Evolutionary conservation across 1,140 invertebrate species (phyloP).

Genomic region (Sitodiplosis mosellana): DNA sequence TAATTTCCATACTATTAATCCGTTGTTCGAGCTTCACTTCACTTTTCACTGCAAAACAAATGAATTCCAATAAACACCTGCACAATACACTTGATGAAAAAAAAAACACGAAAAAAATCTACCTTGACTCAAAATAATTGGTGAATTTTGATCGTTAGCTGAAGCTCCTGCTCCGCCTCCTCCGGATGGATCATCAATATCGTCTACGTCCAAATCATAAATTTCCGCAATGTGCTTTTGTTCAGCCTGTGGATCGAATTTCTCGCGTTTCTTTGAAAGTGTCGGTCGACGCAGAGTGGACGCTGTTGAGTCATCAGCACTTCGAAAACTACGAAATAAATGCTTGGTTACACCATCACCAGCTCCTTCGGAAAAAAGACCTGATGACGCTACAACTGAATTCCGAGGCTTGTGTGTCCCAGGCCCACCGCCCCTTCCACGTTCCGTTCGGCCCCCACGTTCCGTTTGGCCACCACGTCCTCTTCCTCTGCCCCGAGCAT

Average conservation of each 20-base stretch:
- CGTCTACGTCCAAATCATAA: too few species aligned
- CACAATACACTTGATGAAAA: too few species aligned
- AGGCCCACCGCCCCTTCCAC: neutral
- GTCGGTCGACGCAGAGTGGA: neutral
- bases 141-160: too few species aligned
- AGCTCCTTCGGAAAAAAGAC: constrained; percentile 5
- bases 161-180: neutral
- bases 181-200: too few species aligned
- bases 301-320: neutral
- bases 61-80: too few species aligned
- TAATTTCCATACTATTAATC: neutral
- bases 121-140: too few species aligned
- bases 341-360: neutral
- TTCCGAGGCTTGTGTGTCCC: neutral
- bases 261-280: neutral
- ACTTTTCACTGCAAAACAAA: neutral
- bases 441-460: neutral
- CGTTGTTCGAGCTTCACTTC: neutral
- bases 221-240: neutral
- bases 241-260: neutral
- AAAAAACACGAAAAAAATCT: neutral
- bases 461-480: neutral
- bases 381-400: neutral
- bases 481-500: neutral
- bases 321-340: neutral